phyloP scores from a whole-genome alignment of 37 sponge, comb jelly and placozoan species.

The Hexactinellida sp. region DNA sequence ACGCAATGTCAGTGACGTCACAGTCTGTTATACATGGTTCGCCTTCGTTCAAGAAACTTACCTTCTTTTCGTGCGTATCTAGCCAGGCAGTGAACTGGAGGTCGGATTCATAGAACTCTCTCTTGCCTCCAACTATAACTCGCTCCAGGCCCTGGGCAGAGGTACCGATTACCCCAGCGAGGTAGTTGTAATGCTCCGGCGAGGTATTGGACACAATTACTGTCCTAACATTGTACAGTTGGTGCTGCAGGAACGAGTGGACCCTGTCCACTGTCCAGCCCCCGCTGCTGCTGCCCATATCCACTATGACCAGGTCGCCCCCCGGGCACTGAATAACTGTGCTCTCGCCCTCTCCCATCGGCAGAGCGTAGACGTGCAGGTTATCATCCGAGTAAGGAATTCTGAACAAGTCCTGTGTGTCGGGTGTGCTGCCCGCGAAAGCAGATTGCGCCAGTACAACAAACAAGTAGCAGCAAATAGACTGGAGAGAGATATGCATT shows the following conservation, averaged over 20 bases:
- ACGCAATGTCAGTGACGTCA: not conserved
- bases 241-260: not conserved
- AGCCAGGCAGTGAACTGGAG: not conserved
- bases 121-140: not conserved
- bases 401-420: not conserved
- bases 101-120: not conserved
- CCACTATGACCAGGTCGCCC: not conserved
- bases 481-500: not conserved
- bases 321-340: not conserved
- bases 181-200: not conserved
- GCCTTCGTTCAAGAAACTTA: not conserved
- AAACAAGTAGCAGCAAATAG: not conserved
- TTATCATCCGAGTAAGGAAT: not conserved
- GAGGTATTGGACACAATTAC: not conserved
- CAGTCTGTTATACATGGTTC: constrained; percentile 1
- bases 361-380: not conserved
- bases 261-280: not conserved
- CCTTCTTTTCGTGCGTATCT: not conserved
- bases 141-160: not conserved
- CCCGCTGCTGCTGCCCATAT: not conserved
- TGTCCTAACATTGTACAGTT: not conserved
- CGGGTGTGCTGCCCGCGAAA: not conserved
- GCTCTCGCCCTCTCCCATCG: not conserved
- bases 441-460: not conserved
- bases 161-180: not conserved